Percentiles rank a stretch among this genome's conserved stretches.
These are phyloP conservation scores for Phytoseiulus persimilis DNA, from an alignment of 2,888 invertebrate genomes.

Conservation along the genomic window DNA sequence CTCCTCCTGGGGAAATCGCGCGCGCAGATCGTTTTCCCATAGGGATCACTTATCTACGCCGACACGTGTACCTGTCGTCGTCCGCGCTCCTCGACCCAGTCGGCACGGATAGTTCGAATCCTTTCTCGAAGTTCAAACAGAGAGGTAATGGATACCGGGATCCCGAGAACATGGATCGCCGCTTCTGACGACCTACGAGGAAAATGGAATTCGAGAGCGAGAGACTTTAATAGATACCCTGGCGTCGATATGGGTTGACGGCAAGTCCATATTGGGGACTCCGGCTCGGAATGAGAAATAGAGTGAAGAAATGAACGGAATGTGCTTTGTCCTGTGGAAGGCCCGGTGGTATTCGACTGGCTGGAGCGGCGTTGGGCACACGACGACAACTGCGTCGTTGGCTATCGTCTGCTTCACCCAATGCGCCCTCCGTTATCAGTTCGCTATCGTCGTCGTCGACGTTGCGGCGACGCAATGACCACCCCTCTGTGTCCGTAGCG, in stretches of 20 bases:
- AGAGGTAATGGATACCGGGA: not conserved
- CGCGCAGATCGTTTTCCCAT: not conserved
- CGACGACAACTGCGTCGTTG: not conserved
- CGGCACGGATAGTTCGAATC: not conserved
- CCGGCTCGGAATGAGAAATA: not conserved
- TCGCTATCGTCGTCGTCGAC: not conserved
- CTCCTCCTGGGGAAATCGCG: not conserved
- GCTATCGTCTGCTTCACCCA: not conserved
- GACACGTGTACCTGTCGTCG: conserved; percentile 5
- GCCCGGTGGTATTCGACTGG: not conserved
- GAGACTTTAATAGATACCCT: not conserved
- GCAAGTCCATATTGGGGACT: not conserved
- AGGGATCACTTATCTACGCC: not conserved
- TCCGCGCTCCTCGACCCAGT: not conserved
- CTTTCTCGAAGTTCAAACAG: not conserved
- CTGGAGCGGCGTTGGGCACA: not conserved
- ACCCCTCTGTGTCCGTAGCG: not conserved
- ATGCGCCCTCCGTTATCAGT: not conserved
- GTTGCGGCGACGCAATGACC: not conserved
- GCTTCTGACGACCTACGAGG: not conserved
- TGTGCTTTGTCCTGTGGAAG: not conserved
- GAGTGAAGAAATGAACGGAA: not conserved
- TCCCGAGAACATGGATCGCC: too few species aligned
- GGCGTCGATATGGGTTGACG: not conserved
- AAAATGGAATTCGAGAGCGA: not conserved